Evolutionary conservation across 2,888 invertebrate genomes (phyloP), one percentile per base, ranked within the genome.

Genomic region (Chloromyia formosa): DNA sequence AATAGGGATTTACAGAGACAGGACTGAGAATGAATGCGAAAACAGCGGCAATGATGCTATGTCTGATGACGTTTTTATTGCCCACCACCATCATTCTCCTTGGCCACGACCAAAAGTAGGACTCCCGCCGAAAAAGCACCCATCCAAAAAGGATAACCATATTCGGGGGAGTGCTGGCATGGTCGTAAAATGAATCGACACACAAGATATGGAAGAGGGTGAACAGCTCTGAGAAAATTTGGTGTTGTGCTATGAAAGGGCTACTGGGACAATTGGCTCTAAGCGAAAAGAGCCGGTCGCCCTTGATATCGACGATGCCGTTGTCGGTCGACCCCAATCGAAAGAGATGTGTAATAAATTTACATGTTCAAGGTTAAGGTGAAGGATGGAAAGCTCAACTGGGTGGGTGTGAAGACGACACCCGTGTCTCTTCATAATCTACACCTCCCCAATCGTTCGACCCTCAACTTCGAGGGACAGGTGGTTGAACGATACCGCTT

Each of bases 341-440:
- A 35, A 35, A 35, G 27, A 66, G 66, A 62, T 61, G 61, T 74
- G 58, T 42, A 58, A 73, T 76, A 76, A 75, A 77, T 77, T 77
- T 77, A 73, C 75, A 77, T 77, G 54, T 75, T 77, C 77, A 77
- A 77, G 77, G 77, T 77, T 77, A 77, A 77, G 77, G 77, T 75
- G 77, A 77, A 62, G n/a, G 27, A 20, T n/a, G 49, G 49, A 61
- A 61, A 35, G 27, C 27, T 35, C 7, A 2, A 35, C 27, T 35
- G 54, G 9, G 7, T 18, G 54, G 54, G 54, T n/a, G 7, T 16
- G 16, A 54, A 18, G 54, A 54, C 54, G 54, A 54, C n/a, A 16
- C 54, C 22, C 20, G 60, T 7, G 4, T 3, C 60, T 14, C 7
- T 4, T 35, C 2, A 35, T 35, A 35, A 35, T 35, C 27, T 4